phyloP scores from a whole-genome alignment of 2,113 vertebrate genomes.

The Pungitius pungitius region DNA sequence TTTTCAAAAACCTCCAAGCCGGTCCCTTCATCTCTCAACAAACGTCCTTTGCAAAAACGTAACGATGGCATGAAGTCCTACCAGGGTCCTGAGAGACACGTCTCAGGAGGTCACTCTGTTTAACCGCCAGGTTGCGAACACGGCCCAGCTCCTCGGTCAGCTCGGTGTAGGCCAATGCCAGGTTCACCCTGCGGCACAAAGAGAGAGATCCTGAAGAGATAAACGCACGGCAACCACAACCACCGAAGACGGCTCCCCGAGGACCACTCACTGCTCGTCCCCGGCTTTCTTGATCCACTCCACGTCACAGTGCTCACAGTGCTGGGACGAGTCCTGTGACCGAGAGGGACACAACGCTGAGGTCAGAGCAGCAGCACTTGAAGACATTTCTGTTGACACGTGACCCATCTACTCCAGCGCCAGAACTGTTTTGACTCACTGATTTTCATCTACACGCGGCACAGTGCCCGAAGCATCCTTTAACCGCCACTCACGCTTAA shows the following conservation, averaged over 20 bases:
- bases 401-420: neutral
- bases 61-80: constrained; percentile 6
- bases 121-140: constrained; percentile 81
- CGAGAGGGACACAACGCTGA: constrained; percentile 8
- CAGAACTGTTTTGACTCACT: neutral
- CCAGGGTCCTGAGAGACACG: constrained; percentile 81
- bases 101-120: constrained; percentile 86
- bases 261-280: constrained; percentile 89
- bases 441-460: neutral
- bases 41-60: neutral
- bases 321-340: constrained; percentile 52
- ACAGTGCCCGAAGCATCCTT: neutral
- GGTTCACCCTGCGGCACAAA: constrained; percentile 84
- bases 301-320: constrained; percentile 82
- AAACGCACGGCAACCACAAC: neutral
- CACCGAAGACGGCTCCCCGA: neutral
- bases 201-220: neutral
- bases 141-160: constrained; percentile 89
- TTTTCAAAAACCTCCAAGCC: neutral
- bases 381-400: neutral
- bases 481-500: neutral
- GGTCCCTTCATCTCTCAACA: neutral
- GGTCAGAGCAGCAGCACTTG: neutral
- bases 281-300: constrained; percentile 91
- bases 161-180: constrained; percentile 91